Percentiles rank a stretch among this genome's conserved stretches.
These are phyloP conservation scores for Turritopsis rubra DNA, from an alignment of 30 jellyfish, hydroid and myxozoan genomes.

Conservation along the genomic window DNA sequence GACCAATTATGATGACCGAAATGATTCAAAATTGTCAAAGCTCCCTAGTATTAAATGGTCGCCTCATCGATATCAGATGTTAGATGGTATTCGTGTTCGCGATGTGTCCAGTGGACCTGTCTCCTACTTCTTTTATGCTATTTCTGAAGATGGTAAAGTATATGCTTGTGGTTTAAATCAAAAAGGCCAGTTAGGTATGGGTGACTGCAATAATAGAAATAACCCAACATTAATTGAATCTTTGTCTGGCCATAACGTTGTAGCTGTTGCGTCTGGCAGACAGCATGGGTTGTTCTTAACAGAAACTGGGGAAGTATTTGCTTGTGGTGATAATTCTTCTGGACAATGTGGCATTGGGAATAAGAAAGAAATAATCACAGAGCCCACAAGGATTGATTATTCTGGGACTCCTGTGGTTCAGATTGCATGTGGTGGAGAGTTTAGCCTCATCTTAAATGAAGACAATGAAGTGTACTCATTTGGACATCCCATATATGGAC, in stretches of 20 bases:
- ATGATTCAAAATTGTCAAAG: slow-evolving; percentile 9
- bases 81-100: slow-evolving; percentile 24
- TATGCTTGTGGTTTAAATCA: slow-evolving; percentile 31
- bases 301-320: slow-evolving; percentile 31
- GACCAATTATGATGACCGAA: slow-evolving; percentile 30
- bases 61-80: slow-evolving; percentile 20
- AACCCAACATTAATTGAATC: slow-evolving; percentile 31
- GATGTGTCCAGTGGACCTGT: slow-evolving; percentile 38
- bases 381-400: slow-evolving; percentile 26
- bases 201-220: slow-evolving; percentile 9
- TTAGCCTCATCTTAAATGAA: slow-evolving; percentile 31
- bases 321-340: slow-evolving; percentile 35
- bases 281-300: slow-evolving; percentile 34
- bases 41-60: slow-evolving; percentile 27
- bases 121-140: slow-evolving; percentile 30
- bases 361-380: slow-evolving; percentile 20
- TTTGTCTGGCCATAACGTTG: slow-evolving; percentile 17
- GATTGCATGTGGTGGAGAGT: slow-evolving; percentile 41
- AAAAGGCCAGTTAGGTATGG: slow-evolving; percentile 43
- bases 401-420: slow-evolving; percentile 28
- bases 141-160: slow-evolving; percentile 26
- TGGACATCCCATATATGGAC: slow-evolving; percentile 40
- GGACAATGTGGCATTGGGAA: slow-evolving; percentile 49
- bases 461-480: slow-evolving; percentile 33
- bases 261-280: slow-evolving; percentile 33